Percentiles rank a stretch among this genome's conserved stretches.
Conservation (phyloP, 1,140 invertebrate genomes). For the Leucophenga varia region DNA sequence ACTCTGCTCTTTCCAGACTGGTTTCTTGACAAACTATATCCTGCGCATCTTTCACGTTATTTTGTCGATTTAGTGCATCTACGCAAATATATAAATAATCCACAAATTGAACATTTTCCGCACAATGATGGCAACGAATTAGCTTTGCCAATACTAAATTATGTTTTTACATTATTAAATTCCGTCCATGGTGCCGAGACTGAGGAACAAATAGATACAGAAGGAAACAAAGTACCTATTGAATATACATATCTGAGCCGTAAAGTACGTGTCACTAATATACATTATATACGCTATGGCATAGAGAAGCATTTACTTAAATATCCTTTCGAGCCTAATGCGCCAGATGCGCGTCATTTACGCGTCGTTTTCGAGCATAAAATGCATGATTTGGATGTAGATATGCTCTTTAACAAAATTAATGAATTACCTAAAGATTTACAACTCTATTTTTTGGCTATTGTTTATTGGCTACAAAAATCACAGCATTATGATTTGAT, state of each 20-base stretch:
- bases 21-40: slow-evolving; percentile 66
- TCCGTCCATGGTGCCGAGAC: slow-evolving; percentile 27
- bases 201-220: slow-evolving; percentile 10
- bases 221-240: slow-evolving; percentile 23
- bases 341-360: slow-evolving; percentile 31
- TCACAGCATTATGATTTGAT: slow-evolving; percentile 57
- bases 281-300: slow-evolving; percentile 25
- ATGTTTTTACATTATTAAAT: slow-evolving; percentile 68
- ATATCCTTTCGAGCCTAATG: slow-evolving; percentile 24
- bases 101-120: slow-evolving; percentile 73
- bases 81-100: slow-evolving; percentile 66
- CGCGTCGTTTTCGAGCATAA: slow-evolving; percentile 46
- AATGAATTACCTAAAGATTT: slow-evolving; percentile 62
- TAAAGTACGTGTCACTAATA: slow-evolving; percentile 45
- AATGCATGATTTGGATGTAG: slow-evolving; percentile 33
- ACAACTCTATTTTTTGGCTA: slow-evolving; percentile 64
- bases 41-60: slow-evolving; percentile 62
- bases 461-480: slow-evolving; percentile 69
- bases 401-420: slow-evolving; percentile 47
- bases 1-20: slow-evolving; percentile 61
- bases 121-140: slow-evolving; percentile 63
- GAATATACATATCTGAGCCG: slow-evolving; percentile 44
- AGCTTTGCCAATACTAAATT: slow-evolving; percentile 65
- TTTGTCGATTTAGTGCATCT: slow-evolving; percentile 69
- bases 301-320: slow-evolving; percentile 21